phyloP scores from a whole-genome alignment of 2,797 vertebrate species.

The Pitangus sulphuratus region DNA sequence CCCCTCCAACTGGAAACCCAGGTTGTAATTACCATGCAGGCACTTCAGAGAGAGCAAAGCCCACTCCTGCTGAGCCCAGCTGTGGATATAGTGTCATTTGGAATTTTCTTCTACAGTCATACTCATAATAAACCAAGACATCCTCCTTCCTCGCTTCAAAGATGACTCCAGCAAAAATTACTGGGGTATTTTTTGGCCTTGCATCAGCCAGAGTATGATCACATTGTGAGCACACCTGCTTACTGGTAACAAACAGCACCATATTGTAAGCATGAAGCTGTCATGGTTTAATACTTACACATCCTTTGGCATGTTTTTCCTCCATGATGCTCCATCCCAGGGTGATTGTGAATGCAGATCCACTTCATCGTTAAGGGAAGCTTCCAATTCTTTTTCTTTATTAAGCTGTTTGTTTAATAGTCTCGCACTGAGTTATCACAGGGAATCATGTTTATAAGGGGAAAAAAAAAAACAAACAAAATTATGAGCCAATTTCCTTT shows the following conservation, averaged over 20 bases:
- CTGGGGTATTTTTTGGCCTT: not conserved
- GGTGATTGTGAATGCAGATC: not conserved
- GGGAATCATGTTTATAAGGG: not conserved
- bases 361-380: not conserved
- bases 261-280: not conserved
- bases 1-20: not conserved
- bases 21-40: not conserved
- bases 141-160: not conserved
- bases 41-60: not conserved
- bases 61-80: conserved; percentile 50
- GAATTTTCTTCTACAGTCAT: not conserved
- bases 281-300: not conserved
- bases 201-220: not conserved
- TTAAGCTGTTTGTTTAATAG: not conserved
- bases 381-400: not conserved
- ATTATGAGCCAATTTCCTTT: not conserved
- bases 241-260: not conserved
- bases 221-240: conserved; percentile 45
- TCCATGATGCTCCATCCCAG: not conserved
- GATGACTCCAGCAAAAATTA: not conserved
- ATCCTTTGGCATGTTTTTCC: not conserved
- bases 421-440: not conserved
- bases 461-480: not conserved
- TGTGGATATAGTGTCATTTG: not conserved
- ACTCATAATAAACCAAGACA: not conserved